phyloP scores from a whole-genome alignment of 1,140 invertebrate genomes.

The Dinothrombium tinctorium region DNA sequence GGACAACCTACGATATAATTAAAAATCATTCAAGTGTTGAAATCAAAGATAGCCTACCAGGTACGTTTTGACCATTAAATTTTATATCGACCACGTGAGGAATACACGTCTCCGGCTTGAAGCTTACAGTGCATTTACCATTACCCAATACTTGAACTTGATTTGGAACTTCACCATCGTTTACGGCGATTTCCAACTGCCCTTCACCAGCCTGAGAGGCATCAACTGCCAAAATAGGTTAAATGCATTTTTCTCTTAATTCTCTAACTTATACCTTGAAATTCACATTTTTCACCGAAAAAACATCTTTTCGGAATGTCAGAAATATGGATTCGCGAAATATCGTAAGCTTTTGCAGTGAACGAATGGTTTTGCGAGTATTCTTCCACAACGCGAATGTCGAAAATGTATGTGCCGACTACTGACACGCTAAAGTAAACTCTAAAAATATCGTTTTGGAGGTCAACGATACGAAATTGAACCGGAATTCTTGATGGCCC shows the following conservation, averaged over 20 bases:
- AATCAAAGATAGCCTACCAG: slow-evolving; percentile 24
- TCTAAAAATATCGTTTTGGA: slow-evolving; percentile 34
- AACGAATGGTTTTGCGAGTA: slow-evolving; percentile 60
- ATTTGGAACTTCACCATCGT: slow-evolving; percentile 91
- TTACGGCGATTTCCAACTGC: slow-evolving; percentile 77
- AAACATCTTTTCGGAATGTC: slow-evolving; percentile 54
- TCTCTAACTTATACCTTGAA: slow-evolving; percentile 38
- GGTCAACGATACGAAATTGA: slow-evolving; percentile 28
- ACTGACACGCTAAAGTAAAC: slow-evolving; percentile 50
- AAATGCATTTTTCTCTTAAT: slow-evolving; percentile 6
- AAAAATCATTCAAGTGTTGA: slow-evolving; percentile 6
- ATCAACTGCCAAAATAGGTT: slow-evolving; percentile 39
- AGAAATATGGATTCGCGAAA: slow-evolving; percentile 65
- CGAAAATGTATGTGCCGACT: slow-evolving; percentile 56
- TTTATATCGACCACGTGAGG: slow-evolving; percentile 90
- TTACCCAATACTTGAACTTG: slow-evolving; percentile 85
- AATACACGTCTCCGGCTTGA: slow-evolving; percentile 71
- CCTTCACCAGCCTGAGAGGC: slow-evolving; percentile 85
- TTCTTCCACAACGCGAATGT: slow-evolving; percentile 57
- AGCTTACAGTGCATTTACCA: slow-evolving; percentile 77
- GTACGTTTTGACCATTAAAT: slow-evolving; percentile 86
- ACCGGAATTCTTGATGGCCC: slow-evolving; percentile 14
- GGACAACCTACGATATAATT: slow-evolving; percentile 38
- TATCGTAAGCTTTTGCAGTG: slow-evolving; percentile 75
- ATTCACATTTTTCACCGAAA: slow-evolving; percentile 73